Percentiles rank a stretch among this genome's conserved stretches.
phyloP scores from a whole-genome alignment of 2,888 invertebrate genomes.

The Gisinianus flammeolus region DNA sequence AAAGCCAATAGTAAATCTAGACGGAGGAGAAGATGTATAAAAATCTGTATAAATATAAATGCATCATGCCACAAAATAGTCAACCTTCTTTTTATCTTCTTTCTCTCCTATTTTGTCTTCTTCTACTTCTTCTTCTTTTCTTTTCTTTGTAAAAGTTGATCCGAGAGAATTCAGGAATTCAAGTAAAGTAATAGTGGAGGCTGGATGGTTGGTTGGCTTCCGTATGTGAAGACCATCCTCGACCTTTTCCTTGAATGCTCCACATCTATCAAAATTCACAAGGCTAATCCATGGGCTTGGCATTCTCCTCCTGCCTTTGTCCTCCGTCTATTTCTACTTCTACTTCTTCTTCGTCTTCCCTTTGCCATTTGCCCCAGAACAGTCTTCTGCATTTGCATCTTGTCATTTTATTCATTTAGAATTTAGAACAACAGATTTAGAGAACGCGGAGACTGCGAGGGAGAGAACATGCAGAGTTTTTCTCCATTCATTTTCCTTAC shows the following conservation, averaged over 20 bases:
- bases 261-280: too few species aligned
- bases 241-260: too few species aligned
- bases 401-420: background rate
- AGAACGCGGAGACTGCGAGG: background rate
- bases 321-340: background rate
- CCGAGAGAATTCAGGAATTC: background rate
- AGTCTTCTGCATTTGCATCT: background rate
- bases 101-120: too few species aligned
- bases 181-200: background rate
- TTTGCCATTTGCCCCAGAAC: background rate
- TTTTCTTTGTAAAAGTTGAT: conserved; percentile 5
- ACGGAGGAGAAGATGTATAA: too few species aligned
- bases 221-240: too few species aligned
- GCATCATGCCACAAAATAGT: too few species aligned
- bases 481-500: too few species aligned
- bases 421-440: background rate
- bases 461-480: too few species aligned
- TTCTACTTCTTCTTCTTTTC: too few species aligned
- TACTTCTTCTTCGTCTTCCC: background rate
- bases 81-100: too few species aligned
- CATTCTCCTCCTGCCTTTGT: background rate
- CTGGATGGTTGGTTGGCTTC: background rate
- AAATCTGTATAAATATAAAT: too few species aligned
- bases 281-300: background rate
- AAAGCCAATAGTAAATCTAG: too few species aligned